A percentile compares a stretch with the other conserved stretches of the same genome.
phyloP scores from a whole-genome alignment of 1,140 invertebrate genomes.

The Bombus picipes region DNA sequence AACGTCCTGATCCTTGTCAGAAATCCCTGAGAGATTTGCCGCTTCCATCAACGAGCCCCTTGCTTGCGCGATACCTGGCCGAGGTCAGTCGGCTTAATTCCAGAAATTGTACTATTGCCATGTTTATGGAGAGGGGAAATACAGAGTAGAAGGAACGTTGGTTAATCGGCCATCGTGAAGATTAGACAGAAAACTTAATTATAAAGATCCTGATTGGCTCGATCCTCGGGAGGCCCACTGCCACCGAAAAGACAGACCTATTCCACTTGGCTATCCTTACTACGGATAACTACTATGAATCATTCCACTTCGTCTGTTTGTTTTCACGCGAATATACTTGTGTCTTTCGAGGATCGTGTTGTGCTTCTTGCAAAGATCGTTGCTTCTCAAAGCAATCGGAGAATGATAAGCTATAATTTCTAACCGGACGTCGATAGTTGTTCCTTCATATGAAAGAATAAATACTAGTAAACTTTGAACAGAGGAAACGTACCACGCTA shows the following conservation, averaged over 20 bases:
- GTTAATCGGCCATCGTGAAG: constrained; percentile 73
- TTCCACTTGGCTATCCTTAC: constrained; percentile 2
- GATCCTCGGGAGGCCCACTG: constrained; percentile 69
- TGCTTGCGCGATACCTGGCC: constrained; percentile 22
- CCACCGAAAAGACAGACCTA: constrained; percentile 41
- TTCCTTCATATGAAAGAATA: neutral
- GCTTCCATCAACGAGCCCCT: constrained; percentile 37
- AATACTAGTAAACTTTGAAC: neutral
- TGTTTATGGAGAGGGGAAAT: constrained; percentile 66
- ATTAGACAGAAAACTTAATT: constrained; percentile 78
- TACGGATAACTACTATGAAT: neutral
- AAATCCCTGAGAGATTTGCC: constrained; percentile 57
- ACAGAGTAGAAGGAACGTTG: constrained; percentile 49
- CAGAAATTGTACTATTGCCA: constrained; percentile 69
- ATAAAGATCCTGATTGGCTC: constrained; percentile 77
- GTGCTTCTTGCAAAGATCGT: neutral
- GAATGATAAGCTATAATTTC: neutral
- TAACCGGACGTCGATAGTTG: neutral
- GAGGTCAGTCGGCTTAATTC: constrained; percentile 63
- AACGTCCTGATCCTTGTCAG: constrained; percentile 60
- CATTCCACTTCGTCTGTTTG: neutral
- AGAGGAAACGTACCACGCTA: neutral
- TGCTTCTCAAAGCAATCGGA: neutral
- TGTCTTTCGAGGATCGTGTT: neutral
- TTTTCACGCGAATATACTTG: neutral